Base-by-base conservation (phyloP, 2,888 invertebrate genomes). In the Brachypalpus laphriformis region DNA sequence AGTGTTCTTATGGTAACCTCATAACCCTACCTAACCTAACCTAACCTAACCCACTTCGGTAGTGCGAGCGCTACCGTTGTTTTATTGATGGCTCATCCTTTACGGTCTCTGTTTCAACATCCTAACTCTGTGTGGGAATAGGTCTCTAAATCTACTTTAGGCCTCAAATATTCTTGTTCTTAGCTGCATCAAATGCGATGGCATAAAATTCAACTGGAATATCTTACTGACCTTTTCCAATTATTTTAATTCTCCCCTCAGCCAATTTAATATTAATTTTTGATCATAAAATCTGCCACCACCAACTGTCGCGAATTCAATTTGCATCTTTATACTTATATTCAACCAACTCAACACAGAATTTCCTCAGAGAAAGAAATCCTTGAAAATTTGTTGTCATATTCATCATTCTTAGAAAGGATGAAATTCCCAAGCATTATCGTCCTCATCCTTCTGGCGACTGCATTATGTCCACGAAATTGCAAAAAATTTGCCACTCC, bases 271-370 rank as follows among this genome's bases (percentile, higher is more conserved):
- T 28, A 18, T 45, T 16, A 31, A 25, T 18, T 9, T 28, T 18
- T n/a, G 5, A 49, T 34, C 31, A 31, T 49, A 18, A 16, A 70
- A 61, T 61, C 45, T 54, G 61, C 61, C 59, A 18, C 57, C 68
- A 20, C 28, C 65, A 74, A 80, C 74, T 74, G 74, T 80, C 66
- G 20, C 74, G 42, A 66, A 74, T 59, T 80, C 66, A 66, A 80
- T 80, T 74, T 74, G 34, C 59, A 28, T 66, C 57, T 66, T 66
- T 25, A 49, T 59, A 34, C 72, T 49, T 65, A 34, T 18, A 28
- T 56, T 63, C 49, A 25, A 8, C 47, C 28, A 71, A 51, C 51
- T 28, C 25, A 47, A 16, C n/a, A 16, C 37, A 59, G 3, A 49
- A 31, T 49, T 1, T 49, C 22, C 9, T 51, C 5, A 22, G 11